Evolutionary conservation across 2,113 vertebrate species (phyloP).

Genomic region (Crotalus viridis): DNA sequence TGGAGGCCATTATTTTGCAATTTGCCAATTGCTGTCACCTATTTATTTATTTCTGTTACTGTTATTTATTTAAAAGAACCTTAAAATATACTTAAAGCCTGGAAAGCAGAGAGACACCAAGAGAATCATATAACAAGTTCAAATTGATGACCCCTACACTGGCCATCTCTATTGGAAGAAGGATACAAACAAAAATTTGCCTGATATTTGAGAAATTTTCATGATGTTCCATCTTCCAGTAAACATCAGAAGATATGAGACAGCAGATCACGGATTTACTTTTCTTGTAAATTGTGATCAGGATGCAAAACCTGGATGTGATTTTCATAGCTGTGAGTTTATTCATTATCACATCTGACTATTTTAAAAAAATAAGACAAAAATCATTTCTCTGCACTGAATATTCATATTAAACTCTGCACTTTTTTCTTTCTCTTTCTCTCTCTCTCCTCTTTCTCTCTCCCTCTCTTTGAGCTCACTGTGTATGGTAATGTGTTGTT

Average conservation of each 20-base stretch:
- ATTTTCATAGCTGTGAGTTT: neutral
- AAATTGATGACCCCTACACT: neutral
- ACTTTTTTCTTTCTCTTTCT: too few species aligned
- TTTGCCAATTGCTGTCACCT: neutral
- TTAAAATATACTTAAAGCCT: neutral
- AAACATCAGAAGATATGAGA: neutral
- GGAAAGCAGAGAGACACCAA: neutral
- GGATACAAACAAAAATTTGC: neutral
- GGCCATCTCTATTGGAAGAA: neutral
- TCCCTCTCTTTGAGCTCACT: neutral
- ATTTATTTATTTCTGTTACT: neutral
- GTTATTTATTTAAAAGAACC: neutral
- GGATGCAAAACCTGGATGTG: neutral
- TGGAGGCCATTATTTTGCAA: neutral
- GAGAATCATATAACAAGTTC: neutral
- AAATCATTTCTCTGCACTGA: neutral
- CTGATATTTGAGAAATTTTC: neutral
- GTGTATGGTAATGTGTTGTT: slow-evolving; percentile 16
- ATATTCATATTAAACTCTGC: slow-evolving; percentile 5
- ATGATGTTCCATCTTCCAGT: neutral
- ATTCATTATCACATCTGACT: neutral
- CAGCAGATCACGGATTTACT: neutral
- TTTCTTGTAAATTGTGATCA: neutral
- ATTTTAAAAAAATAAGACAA: neutral
- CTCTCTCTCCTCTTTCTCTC: neutral